Evolutionary conservation across 2,888 invertebrate genomes (phyloP).

Genomic region (Syritta pipiens): DNA sequence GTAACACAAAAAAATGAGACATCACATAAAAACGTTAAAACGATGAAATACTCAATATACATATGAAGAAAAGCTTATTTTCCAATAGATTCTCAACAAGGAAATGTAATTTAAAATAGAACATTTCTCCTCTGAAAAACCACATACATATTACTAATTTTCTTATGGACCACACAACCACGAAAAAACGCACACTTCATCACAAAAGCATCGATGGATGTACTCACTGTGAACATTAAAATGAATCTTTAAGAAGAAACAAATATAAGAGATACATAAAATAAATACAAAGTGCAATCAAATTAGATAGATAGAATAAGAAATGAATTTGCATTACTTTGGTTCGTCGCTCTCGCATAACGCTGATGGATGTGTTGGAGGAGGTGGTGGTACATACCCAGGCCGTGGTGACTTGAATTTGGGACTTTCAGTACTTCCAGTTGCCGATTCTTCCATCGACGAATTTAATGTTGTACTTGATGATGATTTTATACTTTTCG

Average conservation of each 20-base stretch:
- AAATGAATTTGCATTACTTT: conserved; percentile 65
- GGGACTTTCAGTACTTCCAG: conserved; percentile 73
- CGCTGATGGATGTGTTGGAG: conserved; percentile 61
- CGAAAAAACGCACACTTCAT: background rate
- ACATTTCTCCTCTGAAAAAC: no score
- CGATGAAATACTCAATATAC: no score
- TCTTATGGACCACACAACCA: no score
- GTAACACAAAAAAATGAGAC: no score
- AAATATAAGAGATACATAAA: background rate
- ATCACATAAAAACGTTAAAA: no score
- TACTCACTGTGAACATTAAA: conserved; percentile 5
- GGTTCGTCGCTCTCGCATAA: conserved; percentile 59
- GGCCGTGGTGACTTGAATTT: conserved; percentile 78
- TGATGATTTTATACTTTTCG: conserved; percentile 72
- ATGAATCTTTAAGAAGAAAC: background rate
- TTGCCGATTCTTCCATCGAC: conserved; percentile 73
- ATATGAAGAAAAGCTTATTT: no score
- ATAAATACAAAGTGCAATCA: conserved; percentile 46
- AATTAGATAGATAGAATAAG: conserved; percentile 30
- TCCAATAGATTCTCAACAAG: no score
- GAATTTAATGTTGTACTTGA: conserved; percentile 75
- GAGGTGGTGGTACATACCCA: conserved; percentile 74
- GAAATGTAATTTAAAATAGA: no score
- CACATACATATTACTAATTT: no score
- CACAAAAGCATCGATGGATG: conserved; percentile 8